Evolutionary conservation across 1,140 invertebrate genomes (phyloP), one percentile per base, ranked within the genome.

Genomic region (Pseudachorutes palmiensis): DNA sequence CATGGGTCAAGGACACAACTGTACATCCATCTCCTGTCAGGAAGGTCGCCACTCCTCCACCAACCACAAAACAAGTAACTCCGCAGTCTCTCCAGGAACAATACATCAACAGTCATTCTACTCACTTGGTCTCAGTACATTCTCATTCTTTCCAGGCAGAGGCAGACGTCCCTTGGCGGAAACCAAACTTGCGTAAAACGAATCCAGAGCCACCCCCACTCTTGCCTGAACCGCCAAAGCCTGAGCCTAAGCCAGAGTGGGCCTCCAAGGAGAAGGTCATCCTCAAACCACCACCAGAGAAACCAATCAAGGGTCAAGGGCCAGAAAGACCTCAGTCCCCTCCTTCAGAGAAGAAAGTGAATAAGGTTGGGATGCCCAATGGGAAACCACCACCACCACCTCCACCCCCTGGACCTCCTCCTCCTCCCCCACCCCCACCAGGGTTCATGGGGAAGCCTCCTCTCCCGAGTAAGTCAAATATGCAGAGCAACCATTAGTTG

Each of bases 371-470:
- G 30, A 61, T 36, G 33, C 22, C 59, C 9, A 36, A 30, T 31
- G 59, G 30, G 30, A 61, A 61, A 24, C 29, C 59, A 9, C 14
- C 59, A 61, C 59, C 59, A 9, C 59, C 59, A 9, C 59, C 59
- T 9, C 59, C 59, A 26, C 59, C 59, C 16, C 59, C 59, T 32
- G 58, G 26, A 22, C 58, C 58, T 29, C 58, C 58, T 2, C 58
- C 58, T 29, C 58, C 58, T 29, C 58, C 58, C 9, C 58, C 58
- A 29, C 26, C 58, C 22, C 58, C 58, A 31, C 26, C 58, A 5
- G 2, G 26, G 14, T 26, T 26, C 51, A 55, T 14, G 51, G 36
- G 12, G 9, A 55, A 55, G 24, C 58, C 58, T 29, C 58, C 58
- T 9, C 12, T 26, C 24, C 51, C 51, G 5, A 26, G 51, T 57